Base-by-base conservation (phyloP, 2,888 invertebrate genomes). In the Atrina japonica region DNA sequence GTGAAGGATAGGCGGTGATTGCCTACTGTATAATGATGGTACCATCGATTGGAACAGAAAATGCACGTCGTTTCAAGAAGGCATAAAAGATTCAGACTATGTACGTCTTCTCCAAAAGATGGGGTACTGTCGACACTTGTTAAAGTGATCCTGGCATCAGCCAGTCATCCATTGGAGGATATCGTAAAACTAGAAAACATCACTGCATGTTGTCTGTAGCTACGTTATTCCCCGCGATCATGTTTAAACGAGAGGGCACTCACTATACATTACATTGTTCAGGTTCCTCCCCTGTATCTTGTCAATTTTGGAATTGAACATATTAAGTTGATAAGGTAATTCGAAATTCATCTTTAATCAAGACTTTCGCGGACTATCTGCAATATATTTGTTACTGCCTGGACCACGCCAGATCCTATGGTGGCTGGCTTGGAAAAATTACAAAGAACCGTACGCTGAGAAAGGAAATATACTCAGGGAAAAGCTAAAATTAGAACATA, bases 401-500 rank as follows among this genome's bases (percentile, higher is more conserved):
- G 23, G 6, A 16, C 25, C 52, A 52, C 27, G 3, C 23, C 18
- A 25, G 52, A 16, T 21, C 52, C 23, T 52, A 52, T 16, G 52
- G 52, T 52, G 52, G 52, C n/a, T 52, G 52, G 52, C n/a, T 16
- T 52, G 27, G 52, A 74, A 11, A 76, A 78, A 58, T 50, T 76
- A 23, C 74, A 76, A 53, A 58, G 72, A 59, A 59, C 66, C 11
- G 69, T 71, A 56, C 66, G 68, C 52, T 70, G 71, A 58, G 75
- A 76, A 23, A 76, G 67, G 11, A 66, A 69, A 58, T 73, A 66
- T n/a, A 68, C 70, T 11, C 35, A 71, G 11, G 43, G 66, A 23
- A 64, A 52, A 55, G 60, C 59, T 16, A 70, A 73, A 56, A 75
- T 77, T 52, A 65, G 65, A 16, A 66, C 75, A 30, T 73, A 70